Evolutionary conservation across 1,140 invertebrate species (phyloP).

Genomic region (Ostrea edulis): DNA sequence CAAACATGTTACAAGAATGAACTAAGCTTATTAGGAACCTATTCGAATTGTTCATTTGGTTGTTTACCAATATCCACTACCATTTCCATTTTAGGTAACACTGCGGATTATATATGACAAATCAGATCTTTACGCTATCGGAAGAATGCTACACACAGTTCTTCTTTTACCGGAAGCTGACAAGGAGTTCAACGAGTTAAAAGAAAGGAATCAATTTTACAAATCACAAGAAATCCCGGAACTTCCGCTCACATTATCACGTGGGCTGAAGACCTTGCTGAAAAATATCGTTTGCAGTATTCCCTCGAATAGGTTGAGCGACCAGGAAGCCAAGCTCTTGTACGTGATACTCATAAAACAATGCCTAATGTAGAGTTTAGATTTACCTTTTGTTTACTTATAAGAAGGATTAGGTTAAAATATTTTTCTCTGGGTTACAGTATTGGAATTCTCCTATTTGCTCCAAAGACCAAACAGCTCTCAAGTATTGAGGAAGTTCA

Average conservation of each 20-base stretch:
- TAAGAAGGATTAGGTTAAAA: background rate
- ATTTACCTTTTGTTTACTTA: background rate
- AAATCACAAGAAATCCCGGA: background rate
- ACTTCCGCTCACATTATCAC: background rate
- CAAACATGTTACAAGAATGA: background rate
- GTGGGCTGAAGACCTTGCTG: background rate
- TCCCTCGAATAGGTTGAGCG: background rate
- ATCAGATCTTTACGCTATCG: background rate
- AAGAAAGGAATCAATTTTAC: background rate
- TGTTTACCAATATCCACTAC: no score
- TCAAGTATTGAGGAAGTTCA: background rate
- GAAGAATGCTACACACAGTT: background rate
- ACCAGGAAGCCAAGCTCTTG: background rate
- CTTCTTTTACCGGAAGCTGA: background rate
- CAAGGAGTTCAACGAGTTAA: background rate
- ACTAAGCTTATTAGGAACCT: background rate
- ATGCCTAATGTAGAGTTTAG: background rate
- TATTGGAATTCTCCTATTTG: background rate
- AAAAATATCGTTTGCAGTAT: slow-evolving; percentile 1
- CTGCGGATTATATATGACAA: background rate
- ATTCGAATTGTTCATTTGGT: background rate
- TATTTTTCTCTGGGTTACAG: background rate
- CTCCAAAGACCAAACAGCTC: background rate
- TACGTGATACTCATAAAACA: background rate
- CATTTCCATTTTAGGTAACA: background rate